Conservation (phyloP, 2,113 vertebrate species). For the Isichthys henryi region DNA sequence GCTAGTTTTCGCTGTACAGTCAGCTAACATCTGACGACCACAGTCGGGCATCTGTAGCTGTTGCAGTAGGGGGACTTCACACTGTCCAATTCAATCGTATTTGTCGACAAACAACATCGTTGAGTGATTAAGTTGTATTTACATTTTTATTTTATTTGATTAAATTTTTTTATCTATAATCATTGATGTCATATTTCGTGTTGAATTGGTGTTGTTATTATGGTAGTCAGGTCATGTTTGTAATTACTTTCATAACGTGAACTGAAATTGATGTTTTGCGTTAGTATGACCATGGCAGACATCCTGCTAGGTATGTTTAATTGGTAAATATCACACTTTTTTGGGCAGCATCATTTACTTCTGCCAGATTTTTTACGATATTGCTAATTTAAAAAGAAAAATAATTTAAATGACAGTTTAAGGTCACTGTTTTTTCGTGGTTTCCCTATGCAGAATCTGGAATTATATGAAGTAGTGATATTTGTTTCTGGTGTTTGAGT, state of each 20-base stretch:
- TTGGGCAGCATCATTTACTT: not conserved
- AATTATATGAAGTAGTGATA: not conserved
- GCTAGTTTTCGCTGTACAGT: not conserved
- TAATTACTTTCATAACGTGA: not conserved
- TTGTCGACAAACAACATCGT: not conserved
- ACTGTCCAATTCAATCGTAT: not conserved
- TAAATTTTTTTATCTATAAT: not conserved
- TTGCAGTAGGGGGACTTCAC: not conserved
- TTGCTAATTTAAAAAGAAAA: not conserved
- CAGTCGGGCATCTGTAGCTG: not conserved
- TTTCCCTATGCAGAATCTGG: not conserved
- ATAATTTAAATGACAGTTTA: not conserved
- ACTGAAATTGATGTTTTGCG: not conserved
- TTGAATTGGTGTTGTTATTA: not conserved
- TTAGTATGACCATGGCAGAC: not conserved
- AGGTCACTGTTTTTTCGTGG: not conserved
- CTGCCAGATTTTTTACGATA: not conserved
- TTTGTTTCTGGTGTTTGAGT: not conserved
- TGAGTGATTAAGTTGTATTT: not conserved
- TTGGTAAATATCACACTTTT: not conserved
- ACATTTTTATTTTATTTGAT: not conserved
- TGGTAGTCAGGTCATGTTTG: not conserved
- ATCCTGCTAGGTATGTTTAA: not conserved
- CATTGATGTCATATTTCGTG: not conserved
- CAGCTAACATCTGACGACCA: not conserved